Evolutionary conservation across 2,888 invertebrate genomes (phyloP), one percentile per base, ranked within the genome.

Genomic region (Amiota communis): DNA sequence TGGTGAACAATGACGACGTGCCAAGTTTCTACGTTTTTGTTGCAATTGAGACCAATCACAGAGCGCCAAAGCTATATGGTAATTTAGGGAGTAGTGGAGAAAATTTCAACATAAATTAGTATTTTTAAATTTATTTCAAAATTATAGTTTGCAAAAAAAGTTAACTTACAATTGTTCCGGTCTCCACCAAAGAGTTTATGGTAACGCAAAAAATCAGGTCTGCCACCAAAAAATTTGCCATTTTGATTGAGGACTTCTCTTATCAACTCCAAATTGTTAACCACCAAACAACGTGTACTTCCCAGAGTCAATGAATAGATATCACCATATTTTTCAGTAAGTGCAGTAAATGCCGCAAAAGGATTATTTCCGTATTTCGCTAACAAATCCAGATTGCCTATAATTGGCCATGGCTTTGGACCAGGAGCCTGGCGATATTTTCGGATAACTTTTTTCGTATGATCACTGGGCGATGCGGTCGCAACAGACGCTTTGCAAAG

Each of bases 41-140:
- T 97, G 97, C 0, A 96, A 91, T 75, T 93, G 93, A 0, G 96
- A 96, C 96, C 96, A 96, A 87, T 96, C 96, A 89, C 96, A 96
- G 23, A 97, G 92, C 0, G 96, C 96, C 80, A 96, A 90, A 75
- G 96, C 96, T 96, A 92, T 48, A n/a, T n/a, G n/a, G n/a, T n/a
- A 91, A 91, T 89, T 86, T 86, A 85, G 4, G 56, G 46, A 80
- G 74, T 76, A 78, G 78, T 80, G 56, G 49, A 80, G 73, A 77
- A 78, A 77, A 76, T 70, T 75, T 71, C 61, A 36, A 3, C 64
- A 71, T 61, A 51, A 63, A 63, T 11, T 12, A 36, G 63, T 53
- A 11, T 64, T 12, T 36, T 6, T 10, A 17, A 10, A 51, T 9
- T 6, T 65, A 8, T 17, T 48, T 11, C 70, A 49, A 63, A 15